Evolutionary conservation across 1,140 invertebrate species (phyloP).

Genomic region (Rhizoglyphus robini): DNA sequence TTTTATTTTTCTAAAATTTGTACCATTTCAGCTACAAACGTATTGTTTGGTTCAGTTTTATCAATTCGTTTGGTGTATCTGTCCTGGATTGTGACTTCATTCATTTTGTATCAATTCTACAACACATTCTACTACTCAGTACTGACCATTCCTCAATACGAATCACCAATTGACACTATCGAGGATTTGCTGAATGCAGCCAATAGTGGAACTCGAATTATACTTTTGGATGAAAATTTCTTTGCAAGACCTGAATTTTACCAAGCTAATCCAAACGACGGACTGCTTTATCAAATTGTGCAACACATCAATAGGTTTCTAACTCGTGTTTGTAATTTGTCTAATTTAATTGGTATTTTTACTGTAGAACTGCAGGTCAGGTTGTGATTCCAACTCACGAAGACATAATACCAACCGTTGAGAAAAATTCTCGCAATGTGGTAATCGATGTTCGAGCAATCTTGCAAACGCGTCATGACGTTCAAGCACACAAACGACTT

Average conservation of each 20-base stretch:
- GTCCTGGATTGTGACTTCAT: neutral
- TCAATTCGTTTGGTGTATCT: neutral
- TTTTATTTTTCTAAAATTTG: too few species aligned
- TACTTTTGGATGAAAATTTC: too few species aligned
- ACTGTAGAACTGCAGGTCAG: too few species aligned
- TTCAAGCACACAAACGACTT: neutral
- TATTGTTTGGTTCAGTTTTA: neutral
- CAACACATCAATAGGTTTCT: neutral
- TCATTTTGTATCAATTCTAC: neutral
- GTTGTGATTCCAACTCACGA: neutral
- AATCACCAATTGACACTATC: neutral
- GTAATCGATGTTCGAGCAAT: neutral
- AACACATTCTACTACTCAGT: neutral
- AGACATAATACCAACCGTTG: neutral
- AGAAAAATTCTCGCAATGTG: neutral
- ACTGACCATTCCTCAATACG: neutral
- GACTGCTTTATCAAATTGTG: neutral
- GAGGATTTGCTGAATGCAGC: neutral
- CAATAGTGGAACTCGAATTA: neutral
- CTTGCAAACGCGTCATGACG: neutral
- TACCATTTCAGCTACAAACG: too few species aligned
- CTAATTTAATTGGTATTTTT: neutral
- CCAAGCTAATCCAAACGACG: neutral
- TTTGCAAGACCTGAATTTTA: neutral
- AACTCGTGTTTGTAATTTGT: neutral